phyloP scores from a whole-genome alignment of 2,888 invertebrate species.

The Parasteatoda lunata region DNA sequence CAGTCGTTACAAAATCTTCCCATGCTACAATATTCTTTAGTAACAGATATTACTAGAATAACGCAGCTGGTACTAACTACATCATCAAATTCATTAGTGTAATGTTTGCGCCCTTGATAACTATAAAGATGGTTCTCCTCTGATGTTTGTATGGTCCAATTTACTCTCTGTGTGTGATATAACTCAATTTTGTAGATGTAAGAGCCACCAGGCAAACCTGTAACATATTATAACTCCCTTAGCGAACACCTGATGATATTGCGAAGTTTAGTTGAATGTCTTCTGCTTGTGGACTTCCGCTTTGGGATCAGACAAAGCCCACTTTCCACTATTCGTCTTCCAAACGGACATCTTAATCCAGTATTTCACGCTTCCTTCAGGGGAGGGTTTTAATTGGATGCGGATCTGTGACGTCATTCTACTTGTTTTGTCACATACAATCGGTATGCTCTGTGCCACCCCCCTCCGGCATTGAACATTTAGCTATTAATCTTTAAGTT shows the following conservation, averaged over 20 bases:
- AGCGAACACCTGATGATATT: conserved; percentile 49
- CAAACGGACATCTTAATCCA: conserved; percentile 51
- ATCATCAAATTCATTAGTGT: conserved; percentile 16
- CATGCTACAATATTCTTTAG: conserved; percentile 15
- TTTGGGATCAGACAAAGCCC: conserved; percentile 38
- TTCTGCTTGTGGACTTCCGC: conserved; percentile 41
- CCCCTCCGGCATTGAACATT: conserved; percentile 17
- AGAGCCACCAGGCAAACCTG: conserved; percentile 31
- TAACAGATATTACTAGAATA: conserved; percentile 14
- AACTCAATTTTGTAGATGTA: conserved; percentile 52
- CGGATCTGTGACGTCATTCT: conserved; percentile 62
- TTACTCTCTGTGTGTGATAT: conserved; percentile 31
- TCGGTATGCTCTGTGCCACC: not conserved
- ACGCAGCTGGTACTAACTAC: conserved; percentile 9
- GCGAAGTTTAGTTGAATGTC: conserved; percentile 38
- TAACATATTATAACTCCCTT: conserved; percentile 42
- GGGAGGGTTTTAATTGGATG: conserved; percentile 58
- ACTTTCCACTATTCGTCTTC: conserved; percentile 56
- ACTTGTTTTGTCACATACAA: conserved; percentile 39
- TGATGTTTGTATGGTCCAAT: conserved; percentile 20
- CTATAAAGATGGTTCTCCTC: not conserved
- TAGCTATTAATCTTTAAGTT: conserved; percentile 50
- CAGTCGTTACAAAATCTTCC: conserved; percentile 4
- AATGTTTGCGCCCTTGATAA: conserved; percentile 24
- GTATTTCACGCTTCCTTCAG: conserved; percentile 39